Evolutionary conservation across 1,140 invertebrate species (phyloP).

Genomic region (Choristoneura fumiferana): DNA sequence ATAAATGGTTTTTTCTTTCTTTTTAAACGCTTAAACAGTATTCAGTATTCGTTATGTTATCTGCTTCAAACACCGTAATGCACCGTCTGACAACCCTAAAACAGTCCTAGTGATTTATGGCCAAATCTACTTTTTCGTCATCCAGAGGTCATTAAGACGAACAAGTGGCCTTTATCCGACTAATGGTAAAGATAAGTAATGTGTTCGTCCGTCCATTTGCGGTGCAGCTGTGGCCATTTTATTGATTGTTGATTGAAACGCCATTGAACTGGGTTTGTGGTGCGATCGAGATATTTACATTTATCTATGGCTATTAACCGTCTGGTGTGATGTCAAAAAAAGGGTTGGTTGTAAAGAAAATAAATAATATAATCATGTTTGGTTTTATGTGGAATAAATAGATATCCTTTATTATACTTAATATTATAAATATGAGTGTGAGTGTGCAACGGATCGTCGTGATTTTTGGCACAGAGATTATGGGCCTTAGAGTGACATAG

Average conservation of each 20-base stretch:
- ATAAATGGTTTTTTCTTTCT: constrained; percentile 9
- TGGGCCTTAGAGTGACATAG: too few relatives aligned
- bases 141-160: constrained; percentile 44
- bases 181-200: constrained; percentile 62
- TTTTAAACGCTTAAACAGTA: constrained; percentile 34
- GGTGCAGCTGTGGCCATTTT: constrained; percentile 43
- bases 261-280: constrained; percentile 24
- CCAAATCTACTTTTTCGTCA: constrained; percentile 35
- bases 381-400: too few relatives aligned
- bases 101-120: constrained; percentile 53
- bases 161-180: constrained; percentile 48
- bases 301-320: too few relatives aligned
- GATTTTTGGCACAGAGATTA: too few relatives aligned
- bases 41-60: too few relatives aligned
- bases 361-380: too few relatives aligned
- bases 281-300: constrained; percentile 34
- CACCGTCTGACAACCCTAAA: too few relatives aligned
- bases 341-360: too few relatives aligned
- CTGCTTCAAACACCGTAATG: constrained; percentile 31
- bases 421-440: too few relatives aligned
- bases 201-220: constrained; percentile 33
- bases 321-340: too few relatives aligned
- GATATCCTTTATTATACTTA: too few relatives aligned
- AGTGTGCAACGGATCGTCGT: too few relatives aligned
- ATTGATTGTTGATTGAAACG: constrained; percentile 40